These are phyloP conservation scores for Macaria notata DNA, from an alignment of 2,888 invertebrate species.

Conservation along the genomic window DNA sequence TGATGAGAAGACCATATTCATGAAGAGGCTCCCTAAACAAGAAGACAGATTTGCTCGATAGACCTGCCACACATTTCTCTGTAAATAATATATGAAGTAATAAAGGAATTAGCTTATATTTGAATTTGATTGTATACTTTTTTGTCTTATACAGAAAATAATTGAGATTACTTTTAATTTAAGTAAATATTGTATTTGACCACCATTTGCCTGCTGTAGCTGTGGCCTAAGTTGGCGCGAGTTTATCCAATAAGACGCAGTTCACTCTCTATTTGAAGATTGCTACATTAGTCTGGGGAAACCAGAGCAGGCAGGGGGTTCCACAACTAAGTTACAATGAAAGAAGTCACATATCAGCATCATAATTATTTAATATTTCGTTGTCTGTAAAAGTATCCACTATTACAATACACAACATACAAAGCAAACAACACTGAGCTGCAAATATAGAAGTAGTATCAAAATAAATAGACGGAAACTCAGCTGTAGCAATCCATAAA, in stretches of 20 bases:
- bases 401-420: constrained; percentile 35
- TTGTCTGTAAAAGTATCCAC: constrained; percentile 49
- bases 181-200: no score
- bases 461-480: constrained; percentile 22
- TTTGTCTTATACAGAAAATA: no score
- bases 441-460: constrained; percentile 31
- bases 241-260: no score
- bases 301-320: no score
- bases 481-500: background rate
- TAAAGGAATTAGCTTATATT: constrained; percentile 2
- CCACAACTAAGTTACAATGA: constrained; percentile 8
- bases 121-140: no score
- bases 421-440: constrained; percentile 38
- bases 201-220: no score
- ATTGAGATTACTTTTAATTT: no score
- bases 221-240: no score
- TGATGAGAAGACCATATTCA: constrained; percentile 87
- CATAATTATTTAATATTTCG: constrained; percentile 59
- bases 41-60: constrained; percentile 65
- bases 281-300: no score
- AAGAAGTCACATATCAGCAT: constrained; percentile 35
- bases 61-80: constrained; percentile 9
- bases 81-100: constrained; percentile 15
- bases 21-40: constrained; percentile 62
- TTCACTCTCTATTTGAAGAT: no score